Evolutionary conservation across 2,797 vertebrate genomes (phyloP).

Genomic region (Buphagus erythrorhynchus): DNA sequence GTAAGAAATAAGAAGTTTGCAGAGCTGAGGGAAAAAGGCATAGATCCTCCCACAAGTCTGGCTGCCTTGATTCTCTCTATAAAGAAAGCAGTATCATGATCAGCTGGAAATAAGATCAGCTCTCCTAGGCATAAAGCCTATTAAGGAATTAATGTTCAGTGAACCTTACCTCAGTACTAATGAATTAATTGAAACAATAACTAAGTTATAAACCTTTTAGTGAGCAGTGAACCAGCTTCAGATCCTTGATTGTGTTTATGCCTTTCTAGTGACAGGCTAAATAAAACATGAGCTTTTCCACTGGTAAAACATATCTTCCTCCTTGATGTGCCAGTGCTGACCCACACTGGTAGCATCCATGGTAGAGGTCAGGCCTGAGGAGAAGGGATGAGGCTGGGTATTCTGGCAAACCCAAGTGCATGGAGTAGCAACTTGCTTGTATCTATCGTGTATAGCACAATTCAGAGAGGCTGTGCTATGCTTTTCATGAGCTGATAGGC

Average conservation of each 20-base stretch:
- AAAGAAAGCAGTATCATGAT: background rate
- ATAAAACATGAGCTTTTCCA: background rate
- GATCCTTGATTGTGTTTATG: background rate
- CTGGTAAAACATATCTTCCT: background rate
- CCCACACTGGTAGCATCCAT: accelerated
- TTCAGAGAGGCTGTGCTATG: background rate
- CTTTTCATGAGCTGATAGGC: background rate
- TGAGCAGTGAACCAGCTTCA: background rate
- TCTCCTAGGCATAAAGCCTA: background rate
- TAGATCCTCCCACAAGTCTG: background rate
- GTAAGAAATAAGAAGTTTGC: background rate
- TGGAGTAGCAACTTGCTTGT: background rate
- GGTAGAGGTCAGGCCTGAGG: background rate
- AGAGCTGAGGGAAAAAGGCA: background rate
- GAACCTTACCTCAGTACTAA: background rate
- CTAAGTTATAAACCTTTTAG: constrained; percentile 10
- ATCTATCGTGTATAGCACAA: accelerated
- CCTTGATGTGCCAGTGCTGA: background rate
- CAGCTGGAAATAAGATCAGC: background rate
- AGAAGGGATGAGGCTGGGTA: background rate
- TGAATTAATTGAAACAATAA: constrained; percentile 41
- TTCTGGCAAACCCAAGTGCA: background rate
- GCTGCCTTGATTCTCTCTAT: background rate
- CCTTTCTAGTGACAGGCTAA: background rate
- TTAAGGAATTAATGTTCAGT: constrained; percentile 22